Percentiles rank a stretch among this genome's conserved stretches.
Conservation (phyloP, 2,888 invertebrate genomes). For the Perizoma affinitatum region DNA sequence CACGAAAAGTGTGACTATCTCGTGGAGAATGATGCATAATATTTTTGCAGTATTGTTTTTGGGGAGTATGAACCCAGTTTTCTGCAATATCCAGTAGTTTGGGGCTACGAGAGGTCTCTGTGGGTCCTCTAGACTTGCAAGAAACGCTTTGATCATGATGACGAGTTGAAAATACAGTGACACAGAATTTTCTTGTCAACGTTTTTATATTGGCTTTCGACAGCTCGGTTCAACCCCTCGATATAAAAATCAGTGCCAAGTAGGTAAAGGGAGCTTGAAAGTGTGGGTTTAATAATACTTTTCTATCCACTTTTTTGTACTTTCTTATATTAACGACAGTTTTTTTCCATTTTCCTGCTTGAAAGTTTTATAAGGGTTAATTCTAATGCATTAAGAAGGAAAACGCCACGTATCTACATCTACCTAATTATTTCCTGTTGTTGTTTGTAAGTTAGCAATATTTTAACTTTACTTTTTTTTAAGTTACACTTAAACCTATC, state of each 20-base stretch:
- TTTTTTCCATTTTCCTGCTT: not conserved
- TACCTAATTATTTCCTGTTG: too few species aligned
- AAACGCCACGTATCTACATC: too few species aligned
- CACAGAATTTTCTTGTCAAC: slow-evolving; percentile 24
- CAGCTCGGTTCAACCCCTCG: slow-evolving; percentile 23
- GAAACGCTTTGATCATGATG: slow-evolving; percentile 39
- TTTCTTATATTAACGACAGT: slow-evolving; percentile 6
- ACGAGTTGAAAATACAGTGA: slow-evolving; percentile 24
- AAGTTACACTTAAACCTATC: too few species aligned
- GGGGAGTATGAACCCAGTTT: slow-evolving; percentile 61
- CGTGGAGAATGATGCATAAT: slow-evolving; percentile 55
- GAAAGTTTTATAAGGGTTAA: slow-evolving; percentile 18
- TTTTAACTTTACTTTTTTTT: too few species aligned
- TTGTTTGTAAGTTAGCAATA: too few species aligned
- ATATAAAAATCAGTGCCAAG: slow-evolving; percentile 13
- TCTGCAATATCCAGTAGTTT: slow-evolving; percentile 64
- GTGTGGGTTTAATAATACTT: slow-evolving; percentile 19
- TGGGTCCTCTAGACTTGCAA: slow-evolving; percentile 57
- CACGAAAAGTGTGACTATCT: slow-evolving; percentile 60
- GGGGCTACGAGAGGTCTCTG: slow-evolving; percentile 62
- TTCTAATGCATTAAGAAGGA: slow-evolving; percentile 6
- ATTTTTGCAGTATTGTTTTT: slow-evolving; percentile 46
- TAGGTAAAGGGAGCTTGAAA: slow-evolving; percentile 8
- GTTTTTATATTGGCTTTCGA: slow-evolving; percentile 18
- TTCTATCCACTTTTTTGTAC: slow-evolving; percentile 4